Base-by-base conservation (phyloP, 2,113 vertebrate genomes). In the Hirundichthys speculiger region DNA sequence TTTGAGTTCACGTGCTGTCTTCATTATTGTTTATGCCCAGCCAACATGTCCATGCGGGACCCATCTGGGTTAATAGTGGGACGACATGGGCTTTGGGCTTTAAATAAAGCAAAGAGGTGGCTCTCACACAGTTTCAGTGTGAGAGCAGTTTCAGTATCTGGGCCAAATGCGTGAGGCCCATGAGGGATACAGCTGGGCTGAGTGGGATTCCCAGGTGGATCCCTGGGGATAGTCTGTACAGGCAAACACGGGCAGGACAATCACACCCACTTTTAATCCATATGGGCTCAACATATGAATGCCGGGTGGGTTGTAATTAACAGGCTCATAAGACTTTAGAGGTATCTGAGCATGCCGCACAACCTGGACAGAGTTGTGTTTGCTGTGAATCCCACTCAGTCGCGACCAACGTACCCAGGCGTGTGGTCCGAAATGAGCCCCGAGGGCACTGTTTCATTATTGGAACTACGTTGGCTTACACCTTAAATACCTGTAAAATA, bases 401-500 rank as follows among this genome's bases (percentile, higher is more conserved):
- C 8, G 10, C 39, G 47, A 79, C 50, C 51, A 75, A 74, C 15
- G 25, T 58, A 82, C 54, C 30, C 51, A 77, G 46, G 56, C 66
- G 16, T 71, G 69, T 48, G 62, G 65, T 72, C 64, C 13, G 25
- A 75, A 73, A 86, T 77, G 70, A 82, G 67, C 62, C 60, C 45
- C 21, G 16, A 60, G 76, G 67, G 38, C 77, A 73, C 70, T 63
- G 80, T 89, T 87, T 81, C 77, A 79, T 80, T 81, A 74, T 61
- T 64, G 83, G 74, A 75, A 83, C 79, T 82, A 55, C 54, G 79
- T 4, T 18, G 54, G 69, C 69, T 75, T 85, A 71, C n/a, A n/a
- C 76, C 64, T 64, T 40, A 46, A 80, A 82, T 73, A 71, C 73
- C 72, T 82, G 80, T 84, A 85, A 65, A 84, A 80, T 71, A 86